phyloP scores from a whole-genome alignment of 1,140 invertebrate species.

The Brachionus plicatilis region DNA sequence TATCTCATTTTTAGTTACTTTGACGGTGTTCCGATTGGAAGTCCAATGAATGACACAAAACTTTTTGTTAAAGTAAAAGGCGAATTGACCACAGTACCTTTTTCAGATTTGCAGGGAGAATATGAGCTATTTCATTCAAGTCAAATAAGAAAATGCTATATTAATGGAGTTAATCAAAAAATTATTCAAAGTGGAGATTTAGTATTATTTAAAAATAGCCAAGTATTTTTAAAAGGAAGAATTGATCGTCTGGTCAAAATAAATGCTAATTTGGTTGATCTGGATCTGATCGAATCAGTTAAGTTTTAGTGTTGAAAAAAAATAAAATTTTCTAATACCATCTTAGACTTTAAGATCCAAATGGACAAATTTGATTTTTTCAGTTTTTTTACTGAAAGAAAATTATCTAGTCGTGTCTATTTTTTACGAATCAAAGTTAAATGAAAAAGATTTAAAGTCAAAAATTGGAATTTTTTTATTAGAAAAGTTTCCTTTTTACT shows the following conservation, averaged over 20 bases:
- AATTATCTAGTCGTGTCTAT: not conserved
- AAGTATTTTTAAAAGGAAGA: slow-evolving; percentile 64
- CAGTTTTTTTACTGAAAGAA: not conserved
- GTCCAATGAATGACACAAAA: slow-evolving; percentile 62
- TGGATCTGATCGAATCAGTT: slow-evolving; percentile 61
- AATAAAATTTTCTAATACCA: not conserved
- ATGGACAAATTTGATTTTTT: not conserved
- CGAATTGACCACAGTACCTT: slow-evolving; percentile 42
- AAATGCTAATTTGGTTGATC: slow-evolving; percentile 65
- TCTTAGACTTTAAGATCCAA: not conserved
- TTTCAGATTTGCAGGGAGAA: slow-evolving; percentile 38
- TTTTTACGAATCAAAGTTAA: not conserved
- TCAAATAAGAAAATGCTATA: slow-evolving; percentile 45
- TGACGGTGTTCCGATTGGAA: slow-evolving; percentile 58
- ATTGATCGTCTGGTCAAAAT: slow-evolving; percentile 67
- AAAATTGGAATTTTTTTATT: not conserved
- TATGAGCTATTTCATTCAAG: slow-evolving; percentile 16
- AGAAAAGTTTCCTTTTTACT: not conserved
- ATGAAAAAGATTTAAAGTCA: not conserved
- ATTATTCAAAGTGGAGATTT: slow-evolving; percentile 66
- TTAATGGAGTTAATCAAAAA: slow-evolving; percentile 43
- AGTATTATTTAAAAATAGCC: slow-evolving; percentile 52
- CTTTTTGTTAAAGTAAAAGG: slow-evolving; percentile 56
- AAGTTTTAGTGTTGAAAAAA: not conserved
- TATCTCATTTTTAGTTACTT: not conserved